Conservation (phyloP, 2,888 invertebrate genomes). For the Seira sanloemensis region DNA sequence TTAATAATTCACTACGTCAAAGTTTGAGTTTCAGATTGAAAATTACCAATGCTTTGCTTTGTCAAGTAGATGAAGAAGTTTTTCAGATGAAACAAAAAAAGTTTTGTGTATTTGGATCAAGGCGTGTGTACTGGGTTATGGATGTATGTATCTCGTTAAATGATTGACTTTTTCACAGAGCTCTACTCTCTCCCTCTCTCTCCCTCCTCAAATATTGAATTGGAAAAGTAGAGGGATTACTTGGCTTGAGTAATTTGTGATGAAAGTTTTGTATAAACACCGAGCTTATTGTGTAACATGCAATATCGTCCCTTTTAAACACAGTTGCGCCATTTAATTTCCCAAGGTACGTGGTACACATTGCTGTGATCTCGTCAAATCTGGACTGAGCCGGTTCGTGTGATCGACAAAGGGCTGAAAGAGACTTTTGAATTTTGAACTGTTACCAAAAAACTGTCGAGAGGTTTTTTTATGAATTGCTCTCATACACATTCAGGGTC, state of each 20-base stretch:
- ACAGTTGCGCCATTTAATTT: not conserved
- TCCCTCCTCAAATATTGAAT: no score
- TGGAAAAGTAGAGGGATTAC: not conserved
- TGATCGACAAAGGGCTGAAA: no score
- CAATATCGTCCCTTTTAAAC: not conserved
- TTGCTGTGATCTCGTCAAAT: no score
- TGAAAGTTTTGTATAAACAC: not conserved
- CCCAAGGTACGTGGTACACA: no score
- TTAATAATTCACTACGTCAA: not conserved
- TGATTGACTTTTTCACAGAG: not conserved
- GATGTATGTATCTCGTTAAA: no score
- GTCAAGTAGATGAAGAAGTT: not conserved
- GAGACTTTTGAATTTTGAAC: no score
- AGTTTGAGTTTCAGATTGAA: not conserved
- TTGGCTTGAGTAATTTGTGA: not conserved
- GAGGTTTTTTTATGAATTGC: no score
- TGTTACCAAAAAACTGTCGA: no score
- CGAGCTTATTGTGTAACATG: not conserved
- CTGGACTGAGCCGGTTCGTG: no score
- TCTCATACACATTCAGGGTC: no score
- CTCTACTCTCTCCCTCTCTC: no score
- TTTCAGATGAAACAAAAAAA: not conserved
- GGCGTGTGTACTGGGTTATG: no score
- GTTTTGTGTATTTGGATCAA: not conserved
- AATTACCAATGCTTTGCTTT: not conserved